Evolutionary conservation across 2,797 vertebrate species (phyloP).

Genomic region (Rhinoraja longicauda): DNA sequence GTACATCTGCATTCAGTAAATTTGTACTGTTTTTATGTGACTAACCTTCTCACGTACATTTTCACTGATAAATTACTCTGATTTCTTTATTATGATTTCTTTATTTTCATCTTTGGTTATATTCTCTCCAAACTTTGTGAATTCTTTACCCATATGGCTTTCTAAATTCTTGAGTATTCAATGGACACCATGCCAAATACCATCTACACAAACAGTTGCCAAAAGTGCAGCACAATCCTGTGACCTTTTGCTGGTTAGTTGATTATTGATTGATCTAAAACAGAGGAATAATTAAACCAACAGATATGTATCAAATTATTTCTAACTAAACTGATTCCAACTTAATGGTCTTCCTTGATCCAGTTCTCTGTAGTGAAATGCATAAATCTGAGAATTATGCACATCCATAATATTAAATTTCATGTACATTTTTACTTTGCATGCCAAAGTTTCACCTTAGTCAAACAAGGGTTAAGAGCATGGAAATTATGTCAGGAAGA

Average conservation of each 20-base stretch:
- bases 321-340: background rate
- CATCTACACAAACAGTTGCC: too few relatives aligned
- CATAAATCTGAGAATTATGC: background rate
- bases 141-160: too few relatives aligned
- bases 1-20: too few relatives aligned
- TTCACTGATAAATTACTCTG: too few relatives aligned
- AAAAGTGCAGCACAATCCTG: background rate
- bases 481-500: background rate
- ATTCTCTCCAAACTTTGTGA: too few relatives aligned
- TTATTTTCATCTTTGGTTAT: too few relatives aligned
- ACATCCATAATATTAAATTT: background rate
- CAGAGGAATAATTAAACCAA: background rate
- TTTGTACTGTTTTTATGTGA: too few relatives aligned
- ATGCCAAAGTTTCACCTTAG: background rate
- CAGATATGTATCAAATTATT: background rate
- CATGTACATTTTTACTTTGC: background rate
- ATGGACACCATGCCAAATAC: background rate
- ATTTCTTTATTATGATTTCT: too few relatives aligned
- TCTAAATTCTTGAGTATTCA: background rate
- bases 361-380: background rate
- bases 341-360: background rate
- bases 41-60: too few relatives aligned
- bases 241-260: background rate
- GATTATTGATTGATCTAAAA: background rate
- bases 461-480: background rate